Base-by-base conservation (phyloP, 2,888 invertebrate genomes). In the Clitarchus hookeri region DNA sequence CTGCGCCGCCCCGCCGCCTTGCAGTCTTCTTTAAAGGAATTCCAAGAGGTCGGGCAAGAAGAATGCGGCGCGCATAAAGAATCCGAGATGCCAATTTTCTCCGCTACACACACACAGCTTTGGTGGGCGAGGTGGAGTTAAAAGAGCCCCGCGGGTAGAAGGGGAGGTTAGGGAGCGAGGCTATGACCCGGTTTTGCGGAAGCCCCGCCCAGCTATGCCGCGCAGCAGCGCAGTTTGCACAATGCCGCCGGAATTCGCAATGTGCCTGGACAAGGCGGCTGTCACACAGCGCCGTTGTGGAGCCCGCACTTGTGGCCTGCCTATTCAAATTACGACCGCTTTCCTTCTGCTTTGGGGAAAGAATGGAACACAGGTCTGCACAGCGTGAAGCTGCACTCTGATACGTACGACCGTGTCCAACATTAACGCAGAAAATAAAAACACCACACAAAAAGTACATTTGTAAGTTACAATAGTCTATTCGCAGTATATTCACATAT, bases 41-140 rank as follows among this genome's bases (percentile, higher is more conserved):
- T 65, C 65, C 65, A n/a, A n/a, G 65, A 65, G 65, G 65, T 23
- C 16, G 65, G 19, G 65, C 1, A 19, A 65, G 65, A 65, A 65
- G 65, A 65, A 65, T 65, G 65, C 65, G 65, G 65, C 65, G 65
- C 65, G 65, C 65, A 65, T 65, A 65, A 65, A 65, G n/a, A 65
- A 65, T 65, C 65, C 65, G n/a, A 65, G 65, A 65, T n/a, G 65
- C 65, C 65, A 65, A 65, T 65, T 65, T 65, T 65, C 65, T 65
- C 65, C 65, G 65, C 65, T 65, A 65, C 65, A 65, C 65, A 65
- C 65, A n/a, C 13, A 8, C 8, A 9, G 65, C 65, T 8, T 19
- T 16, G 23, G 65, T 23, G 65, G 65, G 65, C 53, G 53, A 2
- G 53, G 65, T 8, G 16, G 48, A 48, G 48, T 6, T 48, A 48